phyloP scores from a whole-genome alignment of 2,888 invertebrate genomes.

The Aleiodes alternator region DNA sequence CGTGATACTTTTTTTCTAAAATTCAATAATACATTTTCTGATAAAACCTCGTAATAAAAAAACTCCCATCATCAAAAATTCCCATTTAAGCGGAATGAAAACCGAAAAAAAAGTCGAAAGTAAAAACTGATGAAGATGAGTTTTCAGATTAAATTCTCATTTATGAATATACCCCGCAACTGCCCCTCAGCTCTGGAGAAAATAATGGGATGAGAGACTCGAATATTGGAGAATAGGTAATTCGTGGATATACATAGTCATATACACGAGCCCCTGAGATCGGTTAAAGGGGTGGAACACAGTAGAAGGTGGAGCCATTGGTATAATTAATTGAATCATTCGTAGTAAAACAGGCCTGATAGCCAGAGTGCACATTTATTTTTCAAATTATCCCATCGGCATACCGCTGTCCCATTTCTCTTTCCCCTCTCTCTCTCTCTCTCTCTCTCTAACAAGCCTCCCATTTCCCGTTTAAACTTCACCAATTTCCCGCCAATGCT shows the following conservation, averaged over 20 bases:
- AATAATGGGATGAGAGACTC: neutral
- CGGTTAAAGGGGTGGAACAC: neutral
- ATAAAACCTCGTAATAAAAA: no score
- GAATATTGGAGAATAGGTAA: conserved; percentile 38
- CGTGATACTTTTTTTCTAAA: no score
- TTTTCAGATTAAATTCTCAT: conserved; percentile 37
- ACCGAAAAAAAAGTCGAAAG: neutral
- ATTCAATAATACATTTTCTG: no score
- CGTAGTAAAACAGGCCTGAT: conserved; percentile 22
- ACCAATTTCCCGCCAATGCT: conserved; percentile 46
- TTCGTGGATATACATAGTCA: conserved; percentile 17
- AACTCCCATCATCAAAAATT: neutral
- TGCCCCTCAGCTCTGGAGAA: no score
- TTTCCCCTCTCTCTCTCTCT: neutral
- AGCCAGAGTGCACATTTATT: conserved; percentile 49
- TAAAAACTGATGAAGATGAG: conserved; percentile 1
- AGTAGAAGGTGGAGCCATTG: neutral
- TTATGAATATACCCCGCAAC: neutral
- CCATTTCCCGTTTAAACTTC: conserved; percentile 49
- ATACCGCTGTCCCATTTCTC: conserved; percentile 31
- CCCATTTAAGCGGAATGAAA: neutral
- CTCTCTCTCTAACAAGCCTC: conserved; percentile 2
- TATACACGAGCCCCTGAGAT: conserved; percentile 16
- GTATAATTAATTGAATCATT: conserved; percentile 56
- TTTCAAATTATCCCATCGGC: conserved; percentile 54